Conservation (phyloP, 2,888 invertebrate genomes). For the Callyntrura guangdongensis region DNA sequence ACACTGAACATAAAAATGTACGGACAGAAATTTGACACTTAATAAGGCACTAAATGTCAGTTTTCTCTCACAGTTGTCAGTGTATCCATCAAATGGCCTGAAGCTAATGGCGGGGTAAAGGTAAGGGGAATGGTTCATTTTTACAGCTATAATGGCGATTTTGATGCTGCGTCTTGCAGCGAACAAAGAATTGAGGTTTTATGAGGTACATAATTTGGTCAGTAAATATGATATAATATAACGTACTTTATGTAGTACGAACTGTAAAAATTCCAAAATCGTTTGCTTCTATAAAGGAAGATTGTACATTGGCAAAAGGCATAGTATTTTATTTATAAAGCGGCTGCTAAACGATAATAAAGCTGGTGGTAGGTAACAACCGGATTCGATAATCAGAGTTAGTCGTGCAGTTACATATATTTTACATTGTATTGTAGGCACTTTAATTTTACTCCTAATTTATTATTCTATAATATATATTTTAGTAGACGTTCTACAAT, state of each 20-base stretch:
- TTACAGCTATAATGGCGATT: too few relatives aligned
- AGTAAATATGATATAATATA: too few relatives aligned
- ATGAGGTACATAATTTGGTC: too few relatives aligned
- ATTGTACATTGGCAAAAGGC: background rate
- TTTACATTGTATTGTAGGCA: background rate
- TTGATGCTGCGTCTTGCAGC: too few relatives aligned
- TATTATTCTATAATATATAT: background rate
- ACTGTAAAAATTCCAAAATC: background rate
- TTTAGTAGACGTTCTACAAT: background rate
- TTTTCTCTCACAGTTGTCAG: conserved; percentile 1
- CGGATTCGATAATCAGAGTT: conserved; percentile 38
- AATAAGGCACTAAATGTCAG: conserved; percentile 27
- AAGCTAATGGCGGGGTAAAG: conserved; percentile 3
- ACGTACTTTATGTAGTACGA: too few relatives aligned
- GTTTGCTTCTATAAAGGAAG: background rate
- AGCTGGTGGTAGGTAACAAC: background rate
- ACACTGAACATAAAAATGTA: background rate
- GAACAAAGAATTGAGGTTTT: too few relatives aligned
- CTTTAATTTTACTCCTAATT: background rate
- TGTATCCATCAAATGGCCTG: background rate
- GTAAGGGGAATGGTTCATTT: too few relatives aligned
- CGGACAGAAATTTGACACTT: conserved; percentile 14
- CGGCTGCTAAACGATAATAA: background rate
- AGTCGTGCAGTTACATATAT: background rate
- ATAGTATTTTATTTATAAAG: conserved; percentile 3